Conservation (phyloP, 2,797 vertebrate species). For the Cephalopachus bancanus region DNA sequence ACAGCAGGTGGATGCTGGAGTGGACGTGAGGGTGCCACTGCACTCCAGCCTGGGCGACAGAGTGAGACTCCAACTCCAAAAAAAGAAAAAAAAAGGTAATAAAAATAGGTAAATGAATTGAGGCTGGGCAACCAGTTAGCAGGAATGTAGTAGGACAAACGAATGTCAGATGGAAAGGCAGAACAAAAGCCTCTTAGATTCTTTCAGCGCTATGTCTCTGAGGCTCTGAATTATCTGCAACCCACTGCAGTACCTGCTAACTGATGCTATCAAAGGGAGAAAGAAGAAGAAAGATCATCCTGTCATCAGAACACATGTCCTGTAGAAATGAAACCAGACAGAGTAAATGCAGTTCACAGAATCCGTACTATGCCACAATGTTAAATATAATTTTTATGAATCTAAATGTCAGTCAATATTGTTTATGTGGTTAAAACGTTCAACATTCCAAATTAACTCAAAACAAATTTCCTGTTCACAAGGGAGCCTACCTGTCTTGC, state of each 20-base stretch:
- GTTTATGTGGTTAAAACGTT: background rate
- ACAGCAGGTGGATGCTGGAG: no score
- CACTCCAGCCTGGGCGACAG: no score
- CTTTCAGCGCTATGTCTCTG: background rate
- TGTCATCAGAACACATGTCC: background rate
- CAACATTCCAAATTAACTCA: constrained; percentile 23
- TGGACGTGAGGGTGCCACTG: no score
- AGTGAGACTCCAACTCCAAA: no score
- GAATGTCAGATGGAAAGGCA: background rate
- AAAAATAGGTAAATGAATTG: no score
- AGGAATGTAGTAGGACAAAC: background rate
- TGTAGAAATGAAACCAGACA: background rate
- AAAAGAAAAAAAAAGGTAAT: no score
- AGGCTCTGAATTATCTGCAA: background rate
- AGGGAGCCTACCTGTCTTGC: background rate
- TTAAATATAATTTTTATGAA: background rate
- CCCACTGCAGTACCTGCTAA: background rate
- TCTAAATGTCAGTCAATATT: constrained; percentile 1
- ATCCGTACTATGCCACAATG: background rate
- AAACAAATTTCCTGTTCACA: background rate
- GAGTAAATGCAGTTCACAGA: background rate
- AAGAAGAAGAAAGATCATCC: background rate
- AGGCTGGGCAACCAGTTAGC: background rate
- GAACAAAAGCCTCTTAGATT: background rate
- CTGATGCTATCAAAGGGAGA: background rate